phyloP scores from a whole-genome alignment of 2,797 vertebrate genomes.

The Amphiprion clarkii region DNA sequence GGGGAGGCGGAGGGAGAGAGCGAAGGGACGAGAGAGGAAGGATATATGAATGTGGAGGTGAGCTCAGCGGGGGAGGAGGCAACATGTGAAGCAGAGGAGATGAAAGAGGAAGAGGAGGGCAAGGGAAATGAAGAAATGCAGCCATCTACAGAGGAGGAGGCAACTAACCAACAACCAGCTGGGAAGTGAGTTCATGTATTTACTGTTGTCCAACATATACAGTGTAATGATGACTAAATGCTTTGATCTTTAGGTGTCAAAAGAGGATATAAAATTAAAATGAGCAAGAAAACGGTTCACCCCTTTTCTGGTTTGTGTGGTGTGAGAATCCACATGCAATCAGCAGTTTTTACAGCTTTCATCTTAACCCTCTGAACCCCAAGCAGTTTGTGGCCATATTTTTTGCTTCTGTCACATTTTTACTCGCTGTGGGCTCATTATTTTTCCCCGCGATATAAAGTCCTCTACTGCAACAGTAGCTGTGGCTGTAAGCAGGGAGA shows the following conservation, averaged over 20 bases:
- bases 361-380: neutral
- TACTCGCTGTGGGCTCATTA: no score
- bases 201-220: neutral
- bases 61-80: slow-evolving; percentile 50
- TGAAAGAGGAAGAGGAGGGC: slow-evolving; percentile 56
- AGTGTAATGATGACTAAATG: neutral
- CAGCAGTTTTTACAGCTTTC: neutral
- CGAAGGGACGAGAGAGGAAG: slow-evolving; percentile 39
- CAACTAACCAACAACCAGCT: slow-evolving; percentile 49
- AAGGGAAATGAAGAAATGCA: slow-evolving; percentile 57
- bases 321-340: slow-evolving; percentile 9
- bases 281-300: neutral
- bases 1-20: slow-evolving; percentile 48
- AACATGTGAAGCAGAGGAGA: slow-evolving; percentile 48
- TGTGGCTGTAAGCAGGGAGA: no score
- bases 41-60: slow-evolving; percentile 51
- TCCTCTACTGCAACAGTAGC: no score
- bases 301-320: neutral
- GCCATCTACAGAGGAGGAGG: slow-evolving; percentile 49
- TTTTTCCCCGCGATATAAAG: no score
- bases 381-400: no score
- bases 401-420: no score
- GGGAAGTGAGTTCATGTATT: slow-evolving; percentile 64
- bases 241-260: slow-evolving; percentile 20
- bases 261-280: neutral